Percentiles rank a stretch among this genome's conserved stretches.
These are phyloP conservation scores for Pseudoips prasinana DNA, from an alignment of 2,888 invertebrate genomes.

Conservation along the genomic window DNA sequence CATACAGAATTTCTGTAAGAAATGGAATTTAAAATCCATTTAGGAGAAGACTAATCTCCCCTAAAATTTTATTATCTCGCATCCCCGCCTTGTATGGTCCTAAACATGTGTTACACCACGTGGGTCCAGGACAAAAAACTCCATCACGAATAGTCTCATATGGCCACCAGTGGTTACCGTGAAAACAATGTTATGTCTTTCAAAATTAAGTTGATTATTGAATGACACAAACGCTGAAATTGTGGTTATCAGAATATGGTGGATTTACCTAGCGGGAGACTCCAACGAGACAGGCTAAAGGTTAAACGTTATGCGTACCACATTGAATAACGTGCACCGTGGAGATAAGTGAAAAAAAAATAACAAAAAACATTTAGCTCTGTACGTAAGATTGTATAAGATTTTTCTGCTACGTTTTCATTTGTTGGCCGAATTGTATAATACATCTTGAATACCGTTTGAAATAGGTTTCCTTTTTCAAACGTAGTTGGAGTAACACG, in stretches of 20 bases:
- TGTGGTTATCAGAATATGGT: slow-evolving; percentile 5
- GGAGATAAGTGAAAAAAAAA: slow-evolving; percentile 30
- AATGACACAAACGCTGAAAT: slow-evolving; percentile 2
- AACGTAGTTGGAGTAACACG: no score
- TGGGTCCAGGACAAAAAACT: slow-evolving; percentile 60
- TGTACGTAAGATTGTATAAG: slow-evolving; percentile 1
- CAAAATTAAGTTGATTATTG: slow-evolving; percentile 5
- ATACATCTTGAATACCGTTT: no score
- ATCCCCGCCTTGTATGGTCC: slow-evolving; percentile 70
- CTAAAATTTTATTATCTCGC: slow-evolving; percentile 48
- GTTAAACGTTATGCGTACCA: slow-evolving; percentile 72
- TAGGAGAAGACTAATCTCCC: slow-evolving; percentile 38
- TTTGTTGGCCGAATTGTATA: no score
- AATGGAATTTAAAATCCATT: slow-evolving; percentile 17
- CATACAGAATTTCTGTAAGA: no score
- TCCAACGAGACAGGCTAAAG: slow-evolving; percentile 65
- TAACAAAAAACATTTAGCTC: slow-evolving; percentile 37
- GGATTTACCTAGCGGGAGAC: slow-evolving; percentile 77
- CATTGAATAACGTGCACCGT: slow-evolving; percentile 59
- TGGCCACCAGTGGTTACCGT: background rate
- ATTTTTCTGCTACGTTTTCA: no score
- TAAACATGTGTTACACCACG: slow-evolving; percentile 74
- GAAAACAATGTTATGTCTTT: slow-evolving; percentile 5
- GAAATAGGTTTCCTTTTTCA: no score
- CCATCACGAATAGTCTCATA: slow-evolving; percentile 26